phyloP scores from a whole-genome alignment of 2,888 invertebrate genomes.

The Reticulitermes lucifugus region DNA sequence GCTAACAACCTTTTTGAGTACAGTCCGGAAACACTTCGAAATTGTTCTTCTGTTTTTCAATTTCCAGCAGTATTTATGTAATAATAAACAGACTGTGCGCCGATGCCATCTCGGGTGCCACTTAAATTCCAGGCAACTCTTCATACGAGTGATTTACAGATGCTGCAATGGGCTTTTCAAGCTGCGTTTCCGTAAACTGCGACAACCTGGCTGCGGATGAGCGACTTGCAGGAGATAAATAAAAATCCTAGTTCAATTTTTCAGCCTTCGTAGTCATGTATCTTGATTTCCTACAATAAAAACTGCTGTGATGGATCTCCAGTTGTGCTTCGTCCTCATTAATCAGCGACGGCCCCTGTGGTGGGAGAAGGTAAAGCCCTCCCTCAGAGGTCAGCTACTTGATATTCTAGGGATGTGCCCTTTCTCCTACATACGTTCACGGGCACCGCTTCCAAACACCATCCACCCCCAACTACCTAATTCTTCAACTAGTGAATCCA shows the following conservation, averaged over 20 bases:
- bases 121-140: no score
- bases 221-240: no score
- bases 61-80: not conserved
- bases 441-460: not conserved
- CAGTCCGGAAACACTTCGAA: not conserved
- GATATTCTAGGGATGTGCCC: conserved; percentile 36
- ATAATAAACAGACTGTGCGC: no score
- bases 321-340: conserved; percentile 28
- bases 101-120: no score
- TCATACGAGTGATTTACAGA: no score
- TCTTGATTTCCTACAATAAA: conserved; percentile 22
- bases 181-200: no score
- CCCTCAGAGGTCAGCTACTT: conserved; percentile 44
- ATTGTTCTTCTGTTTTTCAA: not conserved
- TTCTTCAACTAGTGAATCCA: conserved; percentile 34
- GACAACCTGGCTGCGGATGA: no score
- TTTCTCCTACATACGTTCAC: conserved; percentile 1
- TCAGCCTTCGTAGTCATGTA: not conserved
- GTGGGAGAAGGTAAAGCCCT: conserved; percentile 21
- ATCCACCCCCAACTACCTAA: conserved; percentile 7
- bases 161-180: no score
- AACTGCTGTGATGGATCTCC: conserved; percentile 32
- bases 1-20: not conserved
- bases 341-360: conserved; percentile 14
- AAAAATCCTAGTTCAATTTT: not conserved